Evolutionary conservation across 2,888 invertebrate genomes (phyloP).

Genomic region (Drosophila cognata): DNA sequence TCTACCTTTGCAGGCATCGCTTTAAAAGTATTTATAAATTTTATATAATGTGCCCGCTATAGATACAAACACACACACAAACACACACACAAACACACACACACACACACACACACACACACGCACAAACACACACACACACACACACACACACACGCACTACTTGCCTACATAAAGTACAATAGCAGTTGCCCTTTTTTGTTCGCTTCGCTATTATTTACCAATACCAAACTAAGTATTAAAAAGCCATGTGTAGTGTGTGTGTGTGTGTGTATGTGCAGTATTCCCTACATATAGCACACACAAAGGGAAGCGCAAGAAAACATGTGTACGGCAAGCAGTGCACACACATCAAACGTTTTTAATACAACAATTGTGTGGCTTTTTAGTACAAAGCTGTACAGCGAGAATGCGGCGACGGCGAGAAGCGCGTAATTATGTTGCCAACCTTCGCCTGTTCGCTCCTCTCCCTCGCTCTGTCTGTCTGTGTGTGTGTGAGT

Average conservation of each 20-base stretch:
- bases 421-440: constrained; percentile 52
- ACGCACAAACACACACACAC: constrained; percentile 39
- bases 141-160: constrained; percentile 18
- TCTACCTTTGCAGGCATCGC: constrained; percentile 53
- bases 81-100: constrained; percentile 3
- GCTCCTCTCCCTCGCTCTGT: neutral
- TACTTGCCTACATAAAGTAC: constrained; percentile 62
- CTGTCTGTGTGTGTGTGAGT: constrained; percentile 3
- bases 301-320: constrained; percentile 13
- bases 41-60: constrained; percentile 67
- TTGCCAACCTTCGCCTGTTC: constrained; percentile 30
- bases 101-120: constrained; percentile 10
- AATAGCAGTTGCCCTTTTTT: constrained; percentile 67
- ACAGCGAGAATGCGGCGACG: constrained; percentile 24
- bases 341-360: constrained; percentile 48
- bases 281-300: constrained; percentile 37
- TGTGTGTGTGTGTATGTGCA: constrained; percentile 28
- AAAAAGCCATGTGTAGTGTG: constrained; percentile 44
- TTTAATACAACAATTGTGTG: constrained; percentile 71
- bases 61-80: constrained; percentile 45
- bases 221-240: constrained; percentile 69
- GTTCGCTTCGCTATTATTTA: constrained; percentile 61
- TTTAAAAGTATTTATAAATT: constrained; percentile 76
- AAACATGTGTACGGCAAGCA: constrained; percentile 51
- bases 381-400: constrained; percentile 65